Evolutionary conservation across 2,113 vertebrate genomes (phyloP).

Genomic region (Anolis sagrei): DNA sequence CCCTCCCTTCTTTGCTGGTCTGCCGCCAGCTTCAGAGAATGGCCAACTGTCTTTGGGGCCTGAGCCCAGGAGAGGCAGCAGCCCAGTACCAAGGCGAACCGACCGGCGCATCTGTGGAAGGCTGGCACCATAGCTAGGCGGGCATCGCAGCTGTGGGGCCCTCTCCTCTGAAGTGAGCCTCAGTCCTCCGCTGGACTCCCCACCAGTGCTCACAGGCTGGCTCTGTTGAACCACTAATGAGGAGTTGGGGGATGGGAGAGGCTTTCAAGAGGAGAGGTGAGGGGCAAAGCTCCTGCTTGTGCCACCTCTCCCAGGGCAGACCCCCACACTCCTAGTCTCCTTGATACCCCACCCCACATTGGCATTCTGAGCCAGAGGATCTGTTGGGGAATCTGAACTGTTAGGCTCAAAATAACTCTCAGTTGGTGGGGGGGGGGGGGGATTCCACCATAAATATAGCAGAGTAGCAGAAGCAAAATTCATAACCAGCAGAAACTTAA

Average conservation of each 20-base stretch:
- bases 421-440: too few relatives aligned
- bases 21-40: conserved; percentile 70
- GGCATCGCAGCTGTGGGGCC: conserved; percentile 71
- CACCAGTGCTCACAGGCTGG: conserved; percentile 62
- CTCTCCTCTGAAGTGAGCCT: conserved; percentile 56
- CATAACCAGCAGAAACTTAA: too few relatives aligned
- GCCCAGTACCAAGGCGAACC: conserved; percentile 70
- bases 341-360: not conserved
- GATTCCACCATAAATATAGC: too few relatives aligned
- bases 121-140: conserved; percentile 64
- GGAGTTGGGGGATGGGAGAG: not conserved
- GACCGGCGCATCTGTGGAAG: conserved; percentile 69
- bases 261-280: conserved; percentile 9
- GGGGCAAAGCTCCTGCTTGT: conserved; percentile 52
- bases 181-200: conserved; percentile 69
- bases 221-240: conserved; percentile 61
- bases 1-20: conserved; percentile 44
- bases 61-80: conserved; percentile 65
- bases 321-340: not conserved
- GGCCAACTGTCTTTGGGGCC: conserved; percentile 70
- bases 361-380: not conserved
- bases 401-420: too few relatives aligned
- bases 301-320: conserved; percentile 51
- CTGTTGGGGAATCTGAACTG: too few relatives aligned
- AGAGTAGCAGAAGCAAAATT: too few relatives aligned